Conservation (phyloP, 2,113 vertebrate genomes). For the Formicarius rufipectus region DNA sequence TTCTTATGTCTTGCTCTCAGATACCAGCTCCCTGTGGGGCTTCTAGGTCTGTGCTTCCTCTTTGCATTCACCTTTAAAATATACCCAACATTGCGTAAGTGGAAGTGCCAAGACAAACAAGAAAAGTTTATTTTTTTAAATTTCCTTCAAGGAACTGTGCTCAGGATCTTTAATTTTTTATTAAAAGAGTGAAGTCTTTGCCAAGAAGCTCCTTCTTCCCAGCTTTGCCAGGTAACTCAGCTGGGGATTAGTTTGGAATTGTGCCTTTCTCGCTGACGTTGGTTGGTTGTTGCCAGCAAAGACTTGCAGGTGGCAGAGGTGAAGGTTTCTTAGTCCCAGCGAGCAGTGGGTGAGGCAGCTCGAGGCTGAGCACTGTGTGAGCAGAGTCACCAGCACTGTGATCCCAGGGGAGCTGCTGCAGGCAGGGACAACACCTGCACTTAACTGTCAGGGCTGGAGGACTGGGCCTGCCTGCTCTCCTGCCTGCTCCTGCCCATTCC, state of each 20-base stretch:
- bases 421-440: accelerated
- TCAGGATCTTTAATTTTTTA: not conserved
- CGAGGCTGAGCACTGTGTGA: accelerated
- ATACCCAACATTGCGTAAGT: not conserved
- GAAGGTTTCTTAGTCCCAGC: not conserved
- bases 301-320: not conserved
- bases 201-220: not conserved
- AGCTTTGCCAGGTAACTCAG: not conserved
- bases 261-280: not conserved
- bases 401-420: accelerated
- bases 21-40: not conserved
- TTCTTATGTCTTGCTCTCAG: not conserved
- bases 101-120: not conserved
- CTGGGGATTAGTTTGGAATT: not conserved
- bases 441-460: not conserved
- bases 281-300: not conserved
- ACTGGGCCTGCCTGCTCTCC: not conserved
- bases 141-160: not conserved
- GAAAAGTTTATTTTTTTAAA: not conserved
- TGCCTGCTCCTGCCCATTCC: not conserved
- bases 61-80: not conserved
- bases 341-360: not conserved
- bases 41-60: not conserved
- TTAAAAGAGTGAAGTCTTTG: not conserved
- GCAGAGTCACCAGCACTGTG: not conserved